These are phyloP conservation scores for Agrilus cyanescens DNA, from an alignment of 2,888 invertebrate species.

Conservation along the genomic window DNA sequence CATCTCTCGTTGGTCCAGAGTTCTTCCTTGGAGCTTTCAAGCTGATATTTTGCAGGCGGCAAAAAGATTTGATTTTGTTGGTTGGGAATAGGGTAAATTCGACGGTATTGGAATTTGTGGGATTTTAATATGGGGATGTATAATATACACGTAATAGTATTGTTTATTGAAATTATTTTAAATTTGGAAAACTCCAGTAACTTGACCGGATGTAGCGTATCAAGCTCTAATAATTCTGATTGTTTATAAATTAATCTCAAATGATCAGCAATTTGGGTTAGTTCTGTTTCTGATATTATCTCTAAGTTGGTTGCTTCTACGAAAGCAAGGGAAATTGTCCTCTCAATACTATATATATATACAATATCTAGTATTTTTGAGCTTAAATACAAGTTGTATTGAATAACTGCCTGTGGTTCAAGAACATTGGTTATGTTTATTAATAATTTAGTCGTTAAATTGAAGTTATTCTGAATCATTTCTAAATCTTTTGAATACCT, in stretches of 20 bases:
- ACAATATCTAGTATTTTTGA: constrained; percentile 5
- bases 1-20: constrained; percentile 9
- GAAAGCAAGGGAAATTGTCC: constrained; percentile 11
- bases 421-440: constrained; percentile 4
- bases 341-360: constrained; percentile 9
- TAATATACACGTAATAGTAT: constrained; percentile 10
- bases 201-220: constrained; percentile 7
- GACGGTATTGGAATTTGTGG: constrained; percentile 2
- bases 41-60: constrained; percentile 8
- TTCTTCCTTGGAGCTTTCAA: constrained; percentile 4
- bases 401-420: constrained; percentile 4
- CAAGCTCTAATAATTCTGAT: constrained; percentile 9
- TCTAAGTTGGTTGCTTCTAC: constrained; percentile 9
- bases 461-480: constrained; percentile 4
- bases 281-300: constrained; percentile 9
- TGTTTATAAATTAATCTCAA: constrained; percentile 9
- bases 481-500: constrained; percentile 8
- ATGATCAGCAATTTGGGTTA: constrained; percentile 9
- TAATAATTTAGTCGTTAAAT: constrained; percentile 2
- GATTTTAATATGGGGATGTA: constrained; percentile 11
- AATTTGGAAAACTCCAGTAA: constrained; percentile 10
- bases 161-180: constrained; percentile 3
- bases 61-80: constrained; percentile 3
- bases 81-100: constrained; percentile 10
- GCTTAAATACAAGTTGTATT: constrained; percentile 8